Base-by-base conservation (phyloP, 2,113 vertebrate species). In the Tachuris rubrigastra region DNA sequence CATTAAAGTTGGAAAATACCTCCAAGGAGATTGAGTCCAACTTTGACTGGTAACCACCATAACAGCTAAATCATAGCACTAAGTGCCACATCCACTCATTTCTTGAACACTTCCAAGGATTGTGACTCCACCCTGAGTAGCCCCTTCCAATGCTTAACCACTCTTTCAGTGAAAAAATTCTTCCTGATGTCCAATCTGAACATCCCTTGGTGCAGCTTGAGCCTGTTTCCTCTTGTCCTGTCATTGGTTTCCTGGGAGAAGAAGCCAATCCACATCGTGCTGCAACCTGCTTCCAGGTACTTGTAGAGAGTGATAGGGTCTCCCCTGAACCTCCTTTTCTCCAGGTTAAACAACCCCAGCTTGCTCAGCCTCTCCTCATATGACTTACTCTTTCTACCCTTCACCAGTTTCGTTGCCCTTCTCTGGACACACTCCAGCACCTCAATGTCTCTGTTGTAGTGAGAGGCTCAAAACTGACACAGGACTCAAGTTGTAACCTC, bases 361-460 rank as follows among this genome's bases (percentile, higher is more conserved):
- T 76, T 30, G 8, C 8, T 41, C 2, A 1, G 47, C 25, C 31
- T 7, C 41, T 90, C 18, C 31, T 90, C 27, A 17, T 63, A 19
- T 41, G 18, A 46, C 28, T 46, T 37, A 56, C 47, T 69, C 46
- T 63, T 31, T 55, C 62, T 19, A 42, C 14, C 8, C 22, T 63
- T 83, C 35, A 49, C 7, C 30, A 35, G 39, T 49, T 63, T 16
- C 1, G 1, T 31, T 55, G 30, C 31, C 25, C 4, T 42, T 42
- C 47, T 49, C n/a, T 83, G 63, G 30, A 62, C 16, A 10, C 0
- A 0, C 14, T 75, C 11, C 47, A 60, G 22, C n/a, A 41, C 11
- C 20, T 69, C 41, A 42, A 10, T 62, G 24, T 53, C 25, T 35
- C 47, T 62, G 46, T 49, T 55, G 47, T 39, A 49, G 21, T 35